phyloP scores from a whole-genome alignment of 1,140 invertebrate genomes.

The Leptestheria dahalacensis region DNA sequence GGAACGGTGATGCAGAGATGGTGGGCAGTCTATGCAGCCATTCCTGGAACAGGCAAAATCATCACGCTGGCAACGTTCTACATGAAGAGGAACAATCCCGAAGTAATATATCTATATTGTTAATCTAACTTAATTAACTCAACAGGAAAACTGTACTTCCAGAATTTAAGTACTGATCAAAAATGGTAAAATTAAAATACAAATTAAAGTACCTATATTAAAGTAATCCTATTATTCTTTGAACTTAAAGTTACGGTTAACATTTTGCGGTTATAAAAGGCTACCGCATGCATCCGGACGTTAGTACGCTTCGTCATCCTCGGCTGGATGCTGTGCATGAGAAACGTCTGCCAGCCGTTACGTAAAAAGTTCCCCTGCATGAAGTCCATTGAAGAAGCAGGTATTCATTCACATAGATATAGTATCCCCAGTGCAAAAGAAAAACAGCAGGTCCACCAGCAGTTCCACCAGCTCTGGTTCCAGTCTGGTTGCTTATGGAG shows the following conservation, averaged over 20 bases:
- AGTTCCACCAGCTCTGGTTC: too few species aligned
- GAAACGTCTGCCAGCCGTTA: neutral
- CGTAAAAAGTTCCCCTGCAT: slow-evolving; percentile 1
- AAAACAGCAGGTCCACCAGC: too few species aligned
- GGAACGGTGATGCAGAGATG: slow-evolving; percentile 11
- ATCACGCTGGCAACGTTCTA: slow-evolving; percentile 9
- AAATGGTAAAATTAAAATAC: too few species aligned
- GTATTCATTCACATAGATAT: too few species aligned
- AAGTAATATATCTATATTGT: too few species aligned
- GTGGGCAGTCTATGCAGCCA: slow-evolving; percentile 11
- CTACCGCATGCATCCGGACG: neutral
- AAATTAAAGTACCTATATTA: too few species aligned
- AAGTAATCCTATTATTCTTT: too few species aligned
- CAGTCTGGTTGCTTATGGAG: too few species aligned
- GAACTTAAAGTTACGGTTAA: neutral
- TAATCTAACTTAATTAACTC: too few species aligned
- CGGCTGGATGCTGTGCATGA: neutral
- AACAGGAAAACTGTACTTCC: too few species aligned
- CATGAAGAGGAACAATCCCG: slow-evolving; percentile 4
- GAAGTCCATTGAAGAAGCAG: slow-evolving; percentile 8
- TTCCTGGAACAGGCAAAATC: slow-evolving; percentile 12
- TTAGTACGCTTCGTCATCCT: neutral
- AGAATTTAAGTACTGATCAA: too few species aligned
- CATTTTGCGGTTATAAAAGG: neutral
- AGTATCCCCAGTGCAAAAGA: too few species aligned